Evolutionary conservation across 2,113 vertebrate species (phyloP).

Genomic region (Tylochromis polylepis): DNA sequence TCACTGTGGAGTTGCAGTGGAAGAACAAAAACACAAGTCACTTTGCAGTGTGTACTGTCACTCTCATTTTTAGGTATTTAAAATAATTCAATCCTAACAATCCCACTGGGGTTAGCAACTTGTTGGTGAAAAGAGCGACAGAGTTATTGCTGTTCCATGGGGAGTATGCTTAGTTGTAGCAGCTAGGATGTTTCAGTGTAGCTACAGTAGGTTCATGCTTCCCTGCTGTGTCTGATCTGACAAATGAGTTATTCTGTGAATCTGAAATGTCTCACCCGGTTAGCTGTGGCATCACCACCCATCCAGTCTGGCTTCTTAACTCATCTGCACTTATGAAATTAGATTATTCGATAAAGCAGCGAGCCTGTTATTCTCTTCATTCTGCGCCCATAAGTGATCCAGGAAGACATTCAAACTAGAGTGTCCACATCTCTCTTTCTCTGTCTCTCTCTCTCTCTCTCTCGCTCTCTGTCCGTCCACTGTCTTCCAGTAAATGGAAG

Average conservation of each 20-base stretch:
- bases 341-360: constrained; percentile 1
- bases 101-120: background rate
- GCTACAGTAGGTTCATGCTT: background rate
- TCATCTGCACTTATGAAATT: background rate
- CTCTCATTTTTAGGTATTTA: background rate
- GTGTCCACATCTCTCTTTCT: constrained; percentile 48
- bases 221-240: background rate
- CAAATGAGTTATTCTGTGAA: background rate
- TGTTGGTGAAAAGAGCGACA: background rate
- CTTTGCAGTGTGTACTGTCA: background rate
- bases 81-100: background rate
- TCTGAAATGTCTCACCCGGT: background rate
- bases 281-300: background rate
- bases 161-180: background rate
- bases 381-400: constrained; percentile 50
- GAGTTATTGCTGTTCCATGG: background rate
- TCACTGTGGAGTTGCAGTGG: background rate
- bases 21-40: background rate
- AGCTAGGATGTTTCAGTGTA: background rate
- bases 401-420: constrained; percentile 57
- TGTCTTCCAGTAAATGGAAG: constrained; percentile 72
- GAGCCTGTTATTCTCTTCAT: constrained; percentile 20
- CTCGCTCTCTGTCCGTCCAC: constrained; percentile 29
- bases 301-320: background rate
- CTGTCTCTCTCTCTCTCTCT: constrained; percentile 37